Evolutionary conservation across 2,888 invertebrate genomes (phyloP).

Genomic region (Luperina testacea): DNA sequence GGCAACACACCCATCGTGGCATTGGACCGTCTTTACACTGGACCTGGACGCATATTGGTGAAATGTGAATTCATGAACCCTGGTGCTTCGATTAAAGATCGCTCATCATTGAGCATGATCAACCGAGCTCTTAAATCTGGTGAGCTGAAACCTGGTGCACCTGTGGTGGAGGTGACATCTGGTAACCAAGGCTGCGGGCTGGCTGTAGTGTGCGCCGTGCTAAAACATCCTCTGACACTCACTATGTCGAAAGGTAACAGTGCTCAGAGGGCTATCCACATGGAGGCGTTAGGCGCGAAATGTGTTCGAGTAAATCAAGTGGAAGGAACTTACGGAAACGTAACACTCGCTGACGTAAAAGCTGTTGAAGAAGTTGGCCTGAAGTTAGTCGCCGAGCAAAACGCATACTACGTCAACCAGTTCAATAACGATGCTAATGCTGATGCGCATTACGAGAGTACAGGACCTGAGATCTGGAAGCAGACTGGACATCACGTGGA

Average conservation of each 20-base stretch:
- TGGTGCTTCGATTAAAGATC: slow-evolving; percentile 85
- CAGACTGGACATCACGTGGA: slow-evolving; percentile 86
- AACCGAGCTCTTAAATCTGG: slow-evolving; percentile 77
- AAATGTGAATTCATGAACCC: slow-evolving; percentile 89
- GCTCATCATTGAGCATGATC: slow-evolving; percentile 85
- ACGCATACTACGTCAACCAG: slow-evolving; percentile 85
- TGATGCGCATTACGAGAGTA: slow-evolving; percentile 82
- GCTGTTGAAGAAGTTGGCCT: slow-evolving; percentile 81
- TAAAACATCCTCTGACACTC: slow-evolving; percentile 83
- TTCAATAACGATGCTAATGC: slow-evolving; percentile 81
- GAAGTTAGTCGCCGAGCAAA: slow-evolving; percentile 77
- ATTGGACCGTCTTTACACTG: slow-evolving; percentile 82
- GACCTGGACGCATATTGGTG: slow-evolving; percentile 84
- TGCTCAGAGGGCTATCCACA: slow-evolving; percentile 84
- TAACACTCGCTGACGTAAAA: slow-evolving; percentile 83
- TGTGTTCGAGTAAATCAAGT: slow-evolving; percentile 85
- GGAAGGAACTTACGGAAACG: slow-evolving; percentile 85
- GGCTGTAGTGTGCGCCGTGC: slow-evolving; percentile 85
- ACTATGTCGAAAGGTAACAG: slow-evolving; percentile 87
- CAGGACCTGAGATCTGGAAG: slow-evolving; percentile 87
- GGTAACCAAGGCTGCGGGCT: slow-evolving; percentile 87
- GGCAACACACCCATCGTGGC: slow-evolving; percentile 87
- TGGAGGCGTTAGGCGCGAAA: slow-evolving; percentile 86
- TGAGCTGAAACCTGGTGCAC: slow-evolving; percentile 78
- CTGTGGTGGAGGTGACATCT: slow-evolving; percentile 84